phyloP scores from a whole-genome alignment of 1,140 invertebrate genomes.

The Drosophila kikkawai region DNA sequence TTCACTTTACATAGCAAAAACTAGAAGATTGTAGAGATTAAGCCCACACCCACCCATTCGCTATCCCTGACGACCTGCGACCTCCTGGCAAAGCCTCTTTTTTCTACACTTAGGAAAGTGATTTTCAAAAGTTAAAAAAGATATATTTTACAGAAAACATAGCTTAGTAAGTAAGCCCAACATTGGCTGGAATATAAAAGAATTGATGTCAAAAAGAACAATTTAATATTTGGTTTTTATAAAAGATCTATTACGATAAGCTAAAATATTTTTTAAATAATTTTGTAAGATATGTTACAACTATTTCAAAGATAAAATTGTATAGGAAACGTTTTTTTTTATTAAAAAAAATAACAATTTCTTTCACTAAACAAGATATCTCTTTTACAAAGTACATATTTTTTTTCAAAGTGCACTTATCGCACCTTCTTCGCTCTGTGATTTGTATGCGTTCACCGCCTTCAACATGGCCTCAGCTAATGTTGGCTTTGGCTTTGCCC shows the following conservation, averaged over 20 bases:
- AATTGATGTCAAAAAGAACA: rapidly evolving
- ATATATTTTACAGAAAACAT: neutral
- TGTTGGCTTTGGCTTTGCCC: conserved; percentile 56
- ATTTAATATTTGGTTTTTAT: neutral
- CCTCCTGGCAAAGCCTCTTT: conserved; percentile 6
- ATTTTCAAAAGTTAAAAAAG: neutral
- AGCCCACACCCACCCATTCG: conserved; percentile 23
- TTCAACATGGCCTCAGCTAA: conserved; percentile 53
- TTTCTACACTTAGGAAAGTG: neutral
- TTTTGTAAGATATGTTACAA: no score
- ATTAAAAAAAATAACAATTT: neutral
- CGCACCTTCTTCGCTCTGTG: conserved; percentile 51
- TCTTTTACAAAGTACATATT: no score
- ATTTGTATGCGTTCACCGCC: conserved; percentile 75
- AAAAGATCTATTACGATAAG: neutral
- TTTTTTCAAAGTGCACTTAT: conserved; percentile 19
- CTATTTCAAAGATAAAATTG: no score
- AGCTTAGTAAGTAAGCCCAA: neutral
- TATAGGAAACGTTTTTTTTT: no score
- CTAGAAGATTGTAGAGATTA: conserved; percentile 78
- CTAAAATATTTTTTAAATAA: neutral
- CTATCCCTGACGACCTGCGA: conserved; percentile 20
- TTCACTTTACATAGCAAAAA: conserved; percentile 77
- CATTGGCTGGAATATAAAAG: neutral
- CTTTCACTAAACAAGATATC: neutral